Evolutionary conservation across 2,888 invertebrate genomes (phyloP).

Genomic region (Tholera decimalis): DNA sequence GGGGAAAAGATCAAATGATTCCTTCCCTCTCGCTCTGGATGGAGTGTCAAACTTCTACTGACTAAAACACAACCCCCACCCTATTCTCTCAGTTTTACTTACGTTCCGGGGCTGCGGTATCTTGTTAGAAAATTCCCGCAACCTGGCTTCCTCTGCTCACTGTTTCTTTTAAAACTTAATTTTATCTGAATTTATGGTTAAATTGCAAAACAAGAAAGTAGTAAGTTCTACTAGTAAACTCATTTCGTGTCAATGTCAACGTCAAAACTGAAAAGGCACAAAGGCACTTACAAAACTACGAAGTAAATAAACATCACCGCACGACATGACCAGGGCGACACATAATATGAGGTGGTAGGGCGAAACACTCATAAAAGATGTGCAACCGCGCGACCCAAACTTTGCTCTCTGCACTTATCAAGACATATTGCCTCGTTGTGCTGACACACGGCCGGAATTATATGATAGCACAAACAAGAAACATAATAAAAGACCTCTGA

Average conservation of each 20-base stretch:
- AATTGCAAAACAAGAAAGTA: constrained; percentile 7
- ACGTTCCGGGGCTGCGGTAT: too few species aligned
- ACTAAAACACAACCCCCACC: too few species aligned
- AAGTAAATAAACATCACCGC: constrained; percentile 44
- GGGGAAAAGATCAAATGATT: too few species aligned
- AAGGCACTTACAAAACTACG: constrained; percentile 34
- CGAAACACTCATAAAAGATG: constrained; percentile 71
- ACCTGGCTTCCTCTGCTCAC: background rate
- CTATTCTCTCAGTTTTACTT: too few species aligned
- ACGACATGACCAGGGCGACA: constrained; percentile 67
- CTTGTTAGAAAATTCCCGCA: too few species aligned
- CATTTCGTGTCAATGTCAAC: constrained; percentile 16
- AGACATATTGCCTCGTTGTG: constrained; percentile 73
- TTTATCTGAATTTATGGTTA: background rate
- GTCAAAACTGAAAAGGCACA: constrained; percentile 30
- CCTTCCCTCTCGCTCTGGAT: too few species aligned
- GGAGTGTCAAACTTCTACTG: too few species aligned
- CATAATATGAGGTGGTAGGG: constrained; percentile 67
- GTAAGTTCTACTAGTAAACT: constrained; percentile 8
- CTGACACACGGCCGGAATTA: constrained; percentile 61
- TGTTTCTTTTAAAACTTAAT: too few species aligned
- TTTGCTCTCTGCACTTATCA: constrained; percentile 78
- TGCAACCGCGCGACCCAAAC: constrained; percentile 75
- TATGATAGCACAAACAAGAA: constrained; percentile 40
- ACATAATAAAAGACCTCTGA: constrained; percentile 5